Base-by-base conservation (phyloP, 2,888 invertebrate species). In the Melinaea menophilus region DNA sequence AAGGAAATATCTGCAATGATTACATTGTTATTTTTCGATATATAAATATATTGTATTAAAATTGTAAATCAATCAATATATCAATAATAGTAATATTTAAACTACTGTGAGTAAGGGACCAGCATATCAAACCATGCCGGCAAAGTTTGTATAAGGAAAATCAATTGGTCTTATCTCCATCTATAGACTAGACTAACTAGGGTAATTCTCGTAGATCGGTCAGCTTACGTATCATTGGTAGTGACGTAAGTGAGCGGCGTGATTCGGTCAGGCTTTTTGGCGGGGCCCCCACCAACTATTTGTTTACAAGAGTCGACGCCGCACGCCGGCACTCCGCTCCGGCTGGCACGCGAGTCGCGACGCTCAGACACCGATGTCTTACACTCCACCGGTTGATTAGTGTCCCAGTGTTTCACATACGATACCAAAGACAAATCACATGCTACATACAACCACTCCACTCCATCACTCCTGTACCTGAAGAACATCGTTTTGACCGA, bases 231-330 rank as follows among this genome's bases (percentile, higher is more conserved):
- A 75, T 73, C 73, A 72, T 75, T 72, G 72, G 71, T 70, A 76
- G 85, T 89, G 89, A 88, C 88, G 90, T 86, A 86, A 88, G 88
- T 86, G 84, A 88, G 79, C 83, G 88, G 84, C 72, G 76, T 75
- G 72, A 80, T 84, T 82, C 82, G 81, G 80, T 77, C 79, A 87
- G 86, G 88, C 88, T 88, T 88, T 88, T 88, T 82, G 86, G 84
- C 80, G 85, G 82, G 88, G 86, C 90, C 90, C 90, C 90, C 90
- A 86, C 90, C 89, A 84, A 80, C 82, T 80, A 79, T 86, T 88
- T 89, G 89, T 90, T 89, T 88, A 90, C 90, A 85, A 82, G 85
- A 82, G 77, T 79, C 80, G 76, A 83, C 82, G 79, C 81, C 79
- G 79, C 76, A 76, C 84, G 81, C 85, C 87, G 88, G 84, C 90